Base-by-base conservation (phyloP, 2,888 invertebrate species). In the Nebria salina region DNA sequence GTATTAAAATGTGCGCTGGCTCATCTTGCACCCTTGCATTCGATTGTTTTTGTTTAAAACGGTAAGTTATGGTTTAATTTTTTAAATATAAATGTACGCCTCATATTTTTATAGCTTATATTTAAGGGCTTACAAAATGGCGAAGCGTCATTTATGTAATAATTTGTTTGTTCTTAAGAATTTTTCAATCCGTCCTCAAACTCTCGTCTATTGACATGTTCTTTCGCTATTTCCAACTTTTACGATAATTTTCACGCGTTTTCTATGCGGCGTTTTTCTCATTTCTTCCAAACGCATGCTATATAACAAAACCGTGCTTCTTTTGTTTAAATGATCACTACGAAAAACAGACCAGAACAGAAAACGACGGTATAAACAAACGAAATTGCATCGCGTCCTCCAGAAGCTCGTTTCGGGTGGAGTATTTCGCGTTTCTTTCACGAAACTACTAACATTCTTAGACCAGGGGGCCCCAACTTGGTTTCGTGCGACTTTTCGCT, bases 121-220 rank as follows among this genome's bases (percentile, higher is more conserved):
- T 88, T 87, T 87, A 88, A 87, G 89, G 88, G 88, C 88, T 87
- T 85, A 86, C 88, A 89, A 89, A 87, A 89, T 89, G 89, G 89
- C 89, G 88, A 86, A 85, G 87, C 87, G 86, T 87, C 86, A 85
- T 86, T 87, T 87, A 86, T 84, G 82, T 83, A 79, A 82, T 82
- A 82, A 75, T 70, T 83, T 82, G 77, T 70, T 75, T 76, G 41
- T 64, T 68, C 75, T 66, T 54, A n/a, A 54, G 54, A 54, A 54
- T 54, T 54, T 54, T 54, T 54, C 54, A 54, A 54, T 11, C 7
- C 13, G 54, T 13, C 54, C 54, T 34, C 65, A 68, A 42, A 74
- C 13, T 41, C 77, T 25, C 20, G 76, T 54, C n/a, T 54, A 54
- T 11, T 54, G 8, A 13, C 13, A 54, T 54, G 54, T 13, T 54